These are phyloP conservation scores for Lymantria monacha DNA, from an alignment of 2,888 invertebrate genomes.

Conservation along the genomic window DNA sequence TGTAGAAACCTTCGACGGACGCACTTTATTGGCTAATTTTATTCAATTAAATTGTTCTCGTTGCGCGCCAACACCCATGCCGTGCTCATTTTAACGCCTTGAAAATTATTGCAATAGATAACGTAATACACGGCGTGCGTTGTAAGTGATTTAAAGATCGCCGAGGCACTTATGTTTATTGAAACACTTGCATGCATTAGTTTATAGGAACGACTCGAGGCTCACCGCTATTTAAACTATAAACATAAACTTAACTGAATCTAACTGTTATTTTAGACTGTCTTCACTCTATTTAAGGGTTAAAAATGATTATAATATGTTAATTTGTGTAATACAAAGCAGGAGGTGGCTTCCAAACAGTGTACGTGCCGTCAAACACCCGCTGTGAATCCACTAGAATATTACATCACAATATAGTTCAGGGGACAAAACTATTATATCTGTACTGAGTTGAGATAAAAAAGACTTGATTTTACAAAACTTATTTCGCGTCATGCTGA, in stretches of 20 bases:
- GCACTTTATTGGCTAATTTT: slow-evolving; percentile 80
- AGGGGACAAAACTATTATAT: slow-evolving; percentile 66
- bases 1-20: slow-evolving; percentile 67
- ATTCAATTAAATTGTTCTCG: slow-evolving; percentile 79
- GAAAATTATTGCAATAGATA: slow-evolving; percentile 73
- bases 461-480: slow-evolving; percentile 52
- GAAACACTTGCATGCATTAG: slow-evolving; percentile 25
- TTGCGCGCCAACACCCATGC: slow-evolving; percentile 47
- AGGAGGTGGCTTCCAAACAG: slow-evolving; percentile 72
- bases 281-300: slow-evolving; percentile 54
- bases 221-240: slow-evolving; percentile 42
- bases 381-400: slow-evolving; percentile 67
- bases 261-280: slow-evolving; percentile 39
- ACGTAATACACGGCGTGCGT: slow-evolving; percentile 48
- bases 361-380: slow-evolving; percentile 57
- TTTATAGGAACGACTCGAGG: slow-evolving; percentile 47
- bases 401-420: slow-evolving; percentile 70
- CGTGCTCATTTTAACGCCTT: slow-evolving; percentile 65
- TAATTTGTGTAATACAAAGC: slow-evolving; percentile 55
- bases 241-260: slow-evolving; percentile 45
- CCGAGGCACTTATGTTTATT: slow-evolving; percentile 34
- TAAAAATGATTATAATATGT: slow-evolving; percentile 68
- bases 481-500: slow-evolving; percentile 73
- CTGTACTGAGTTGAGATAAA: slow-evolving; percentile 50
- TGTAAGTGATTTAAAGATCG: slow-evolving; percentile 52